Evolutionary conservation across 1,140 invertebrate species (phyloP).

Genomic region (Panagrolaimus sp.): DNA sequence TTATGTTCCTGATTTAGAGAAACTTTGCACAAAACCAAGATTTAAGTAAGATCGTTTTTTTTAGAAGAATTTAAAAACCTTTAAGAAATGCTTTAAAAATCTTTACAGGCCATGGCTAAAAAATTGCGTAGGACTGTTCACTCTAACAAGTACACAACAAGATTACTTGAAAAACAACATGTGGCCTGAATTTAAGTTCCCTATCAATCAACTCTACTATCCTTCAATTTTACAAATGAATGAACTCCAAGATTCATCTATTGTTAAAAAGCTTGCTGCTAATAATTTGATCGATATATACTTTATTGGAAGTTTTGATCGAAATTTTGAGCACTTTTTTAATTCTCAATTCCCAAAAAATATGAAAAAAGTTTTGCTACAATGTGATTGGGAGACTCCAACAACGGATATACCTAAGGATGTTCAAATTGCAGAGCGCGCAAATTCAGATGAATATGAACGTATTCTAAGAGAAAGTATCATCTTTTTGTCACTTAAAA

Average conservation of each 20-base stretch:
- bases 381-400: neutral
- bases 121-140: neutral
- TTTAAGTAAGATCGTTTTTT: neutral
- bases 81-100: too few relatives aligned
- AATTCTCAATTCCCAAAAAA: neutral
- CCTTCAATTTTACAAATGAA: too few relatives aligned
- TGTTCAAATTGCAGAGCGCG: neutral
- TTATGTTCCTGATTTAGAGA: neutral
- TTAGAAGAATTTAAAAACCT: too few relatives aligned
- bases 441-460: neutral
- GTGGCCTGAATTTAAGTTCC: neutral
- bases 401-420: neutral
- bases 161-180: neutral
- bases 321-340: neutral
- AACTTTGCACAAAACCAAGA: neutral
- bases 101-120: too few relatives aligned
- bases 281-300: neutral
- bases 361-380: neutral
- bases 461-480: neutral
- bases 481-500: neutral
- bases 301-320: slow-evolving; percentile 5
- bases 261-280: neutral
- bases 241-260: too few relatives aligned
- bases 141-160: neutral
- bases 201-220: too few relatives aligned